Conservation (phyloP, 2,888 invertebrate species). For the Linyphia triangularis region DNA sequence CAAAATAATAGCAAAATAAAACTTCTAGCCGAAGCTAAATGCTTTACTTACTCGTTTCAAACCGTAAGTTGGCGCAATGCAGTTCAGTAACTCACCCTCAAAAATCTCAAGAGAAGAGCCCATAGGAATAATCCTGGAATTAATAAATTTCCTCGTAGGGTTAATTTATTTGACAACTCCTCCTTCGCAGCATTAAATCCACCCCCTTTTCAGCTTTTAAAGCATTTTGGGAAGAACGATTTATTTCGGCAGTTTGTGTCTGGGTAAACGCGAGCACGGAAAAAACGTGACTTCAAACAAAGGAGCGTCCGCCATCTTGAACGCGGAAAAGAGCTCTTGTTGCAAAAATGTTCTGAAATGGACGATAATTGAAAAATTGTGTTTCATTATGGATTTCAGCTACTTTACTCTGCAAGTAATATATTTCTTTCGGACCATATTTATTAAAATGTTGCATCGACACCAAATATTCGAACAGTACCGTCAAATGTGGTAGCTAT, state of each 20-base stretch:
- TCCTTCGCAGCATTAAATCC: constrained; percentile 24
- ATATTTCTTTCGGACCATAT: too few species aligned
- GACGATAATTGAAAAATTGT: too few species aligned
- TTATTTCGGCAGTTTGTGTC: constrained; percentile 30
- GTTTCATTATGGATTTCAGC: too few species aligned
- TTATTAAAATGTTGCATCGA: too few species aligned
- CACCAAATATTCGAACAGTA: too few species aligned
- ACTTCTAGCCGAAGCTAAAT: not conserved
- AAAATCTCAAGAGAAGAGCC: not conserved
- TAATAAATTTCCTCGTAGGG: constrained; percentile 38
- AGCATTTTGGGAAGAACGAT: constrained; percentile 11
- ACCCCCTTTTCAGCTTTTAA: constrained; percentile 18
- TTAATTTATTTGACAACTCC: constrained; percentile 31
- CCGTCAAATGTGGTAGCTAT: too few species aligned
- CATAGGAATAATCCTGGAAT: constrained; percentile 13
- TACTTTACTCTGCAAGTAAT: too few species aligned
- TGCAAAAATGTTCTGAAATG: not conserved
- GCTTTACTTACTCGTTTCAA: not conserved
- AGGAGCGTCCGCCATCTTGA: not conserved
- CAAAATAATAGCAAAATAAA: too few species aligned
- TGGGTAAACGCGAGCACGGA: not conserved
- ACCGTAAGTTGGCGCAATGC: not conserved
- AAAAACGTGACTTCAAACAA: constrained; percentile 25
- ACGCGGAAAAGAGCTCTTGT: not conserved
- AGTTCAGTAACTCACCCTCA: not conserved